Evolutionary conservation across 2,113 vertebrate genomes (phyloP), one percentile per base, ranked within the genome.

Genomic region (Prunella fulvescens): DNA sequence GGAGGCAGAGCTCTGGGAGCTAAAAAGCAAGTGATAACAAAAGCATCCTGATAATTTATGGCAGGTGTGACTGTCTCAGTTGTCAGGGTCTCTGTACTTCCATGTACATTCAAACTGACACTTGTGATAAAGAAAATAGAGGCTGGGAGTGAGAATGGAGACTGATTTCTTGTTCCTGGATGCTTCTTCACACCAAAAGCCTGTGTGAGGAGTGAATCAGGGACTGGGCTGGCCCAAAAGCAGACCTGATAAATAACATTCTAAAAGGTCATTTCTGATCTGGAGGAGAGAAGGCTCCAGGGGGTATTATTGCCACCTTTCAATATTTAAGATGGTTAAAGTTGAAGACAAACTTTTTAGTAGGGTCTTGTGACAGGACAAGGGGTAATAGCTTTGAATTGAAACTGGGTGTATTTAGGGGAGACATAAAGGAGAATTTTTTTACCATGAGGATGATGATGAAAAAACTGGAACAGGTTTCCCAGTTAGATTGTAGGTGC

Each of bases 371-470:
- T 10, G 9, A 13, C 15, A 77, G 47, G 17, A 47, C 25, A 31
- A 56, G 35, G 24, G 10, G 7, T 39, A 35, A 37, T 64, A 9
- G 4, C 54, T 78, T 74, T 65, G 66, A 69, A 22, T 25, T 79
- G 11, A 33, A 71, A 78, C 29, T n/a, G 35, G 10, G 5, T 50
- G 3, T 50, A n/a, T 58, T 40, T 40, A 74, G 19, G 33, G 10
- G 23, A n/a, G 37, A 42, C 33, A 26, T 7, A 58, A 54, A 19
- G 39, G 72, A 60, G 5, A 39, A 5, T 1, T 18, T n/a, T 72
- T 81, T 56, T 74, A 9, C 3, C 2, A 0, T 18, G 42, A 66
- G 7, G 1, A 8, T 51, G 33, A 8, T 51, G 33, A 3, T 65
- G 40, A 56, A 65, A 65, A 65, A 67, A 19, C 17, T 35, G 57